Conservation (phyloP, 2,888 invertebrate genomes). For the Hydroisotoma schaefferi region DNA sequence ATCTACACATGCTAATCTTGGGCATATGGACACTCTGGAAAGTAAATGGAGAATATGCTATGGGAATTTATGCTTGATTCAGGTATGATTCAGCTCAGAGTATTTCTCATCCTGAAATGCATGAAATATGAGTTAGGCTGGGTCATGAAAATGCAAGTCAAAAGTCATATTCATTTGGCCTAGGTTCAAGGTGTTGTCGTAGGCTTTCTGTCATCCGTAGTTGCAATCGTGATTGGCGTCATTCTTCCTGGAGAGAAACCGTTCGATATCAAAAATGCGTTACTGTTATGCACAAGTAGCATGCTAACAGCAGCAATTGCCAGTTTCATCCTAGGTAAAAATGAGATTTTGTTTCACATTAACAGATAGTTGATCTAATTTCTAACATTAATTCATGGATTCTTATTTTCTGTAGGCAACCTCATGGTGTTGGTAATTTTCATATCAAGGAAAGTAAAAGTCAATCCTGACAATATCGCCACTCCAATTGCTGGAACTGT, state of each 20-base stretch:
- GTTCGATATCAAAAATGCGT: slow-evolving; percentile 64
- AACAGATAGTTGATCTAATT: neutral
- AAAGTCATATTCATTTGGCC: too few species aligned
- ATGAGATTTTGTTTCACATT: neutral
- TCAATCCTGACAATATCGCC: slow-evolving; percentile 65
- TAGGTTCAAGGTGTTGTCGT: slow-evolving; percentile 69
- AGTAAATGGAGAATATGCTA: slow-evolving; percentile 65
- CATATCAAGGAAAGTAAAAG: slow-evolving; percentile 65
- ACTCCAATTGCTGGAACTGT: slow-evolving; percentile 76
- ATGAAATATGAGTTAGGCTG: neutral
- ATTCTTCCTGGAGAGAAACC: slow-evolving; percentile 58
- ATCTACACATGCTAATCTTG: slow-evolving; percentile 79
- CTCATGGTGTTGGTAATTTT: slow-evolving; percentile 71
- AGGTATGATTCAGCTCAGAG: slow-evolving; percentile 55
- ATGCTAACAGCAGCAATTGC: slow-evolving; percentile 72
- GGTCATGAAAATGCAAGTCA: neutral
- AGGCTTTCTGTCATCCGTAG: slow-evolving; percentile 67
- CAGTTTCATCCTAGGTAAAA: slow-evolving; percentile 63
- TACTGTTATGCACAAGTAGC: slow-evolving; percentile 69
- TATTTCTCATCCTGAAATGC: neutral
- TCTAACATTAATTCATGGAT: neutral
- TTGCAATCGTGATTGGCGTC: slow-evolving; percentile 66
- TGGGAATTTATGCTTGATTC: slow-evolving; percentile 70
- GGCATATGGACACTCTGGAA: slow-evolving; percentile 66
- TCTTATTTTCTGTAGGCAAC: slow-evolving; percentile 52